These are phyloP conservation scores for Neogale vison DNA, from an alignment of 2,113 vertebrate genomes.

Conservation along the genomic window DNA sequence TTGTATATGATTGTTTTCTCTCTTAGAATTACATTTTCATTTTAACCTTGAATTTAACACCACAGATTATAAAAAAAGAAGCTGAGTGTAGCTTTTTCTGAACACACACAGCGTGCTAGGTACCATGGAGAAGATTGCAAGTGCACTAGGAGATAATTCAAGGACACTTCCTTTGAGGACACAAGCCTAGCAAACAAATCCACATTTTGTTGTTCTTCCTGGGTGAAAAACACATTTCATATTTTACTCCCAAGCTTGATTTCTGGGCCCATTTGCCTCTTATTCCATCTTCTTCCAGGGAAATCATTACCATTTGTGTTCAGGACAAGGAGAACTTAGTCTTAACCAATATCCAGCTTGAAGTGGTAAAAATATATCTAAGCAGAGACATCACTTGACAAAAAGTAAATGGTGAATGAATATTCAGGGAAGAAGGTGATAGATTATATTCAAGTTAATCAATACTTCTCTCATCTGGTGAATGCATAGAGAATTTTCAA, in stretches of 20 bases:
- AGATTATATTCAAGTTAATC: neutral
- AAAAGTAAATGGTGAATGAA: neutral
- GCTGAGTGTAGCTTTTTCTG: neutral
- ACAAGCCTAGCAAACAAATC: neutral
- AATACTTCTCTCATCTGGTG: neutral
- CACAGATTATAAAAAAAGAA: neutral
- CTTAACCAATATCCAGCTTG: neutral
- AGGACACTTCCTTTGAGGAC: neutral
- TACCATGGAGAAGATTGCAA: neutral
- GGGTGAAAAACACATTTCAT: neutral
- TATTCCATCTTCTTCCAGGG: neutral
- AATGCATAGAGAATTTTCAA: neutral
- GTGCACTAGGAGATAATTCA: neutral
- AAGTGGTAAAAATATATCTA: neutral
- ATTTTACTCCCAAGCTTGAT: neutral
- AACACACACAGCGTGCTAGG: neutral
- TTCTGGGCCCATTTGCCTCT: neutral
- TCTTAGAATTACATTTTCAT: neutral
- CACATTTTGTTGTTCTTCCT: neutral
- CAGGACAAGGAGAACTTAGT: slow-evolving; percentile 9
- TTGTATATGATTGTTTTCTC: neutral
- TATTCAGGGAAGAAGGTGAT: neutral
- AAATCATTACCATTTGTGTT: neutral
- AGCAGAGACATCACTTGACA: slow-evolving; percentile 9
- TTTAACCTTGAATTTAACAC: slow-evolving; percentile 35